Evolutionary conservation across 1,140 invertebrate species (phyloP), one percentile per base, ranked within the genome.

Genomic region (Zaprionus taronus): DNA sequence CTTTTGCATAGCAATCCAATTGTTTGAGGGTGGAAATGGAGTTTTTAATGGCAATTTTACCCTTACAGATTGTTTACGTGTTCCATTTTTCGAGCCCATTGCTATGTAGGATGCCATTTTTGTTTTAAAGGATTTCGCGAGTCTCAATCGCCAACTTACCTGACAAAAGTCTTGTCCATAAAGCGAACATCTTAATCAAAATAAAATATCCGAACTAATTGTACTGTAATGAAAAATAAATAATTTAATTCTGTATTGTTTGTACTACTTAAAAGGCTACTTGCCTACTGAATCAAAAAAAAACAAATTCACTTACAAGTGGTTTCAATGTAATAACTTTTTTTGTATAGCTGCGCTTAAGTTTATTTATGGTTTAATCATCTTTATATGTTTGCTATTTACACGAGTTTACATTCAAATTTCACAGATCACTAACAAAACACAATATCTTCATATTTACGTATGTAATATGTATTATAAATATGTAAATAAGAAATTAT

Each of bases 371-470:
- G 81, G 28, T 70, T 85, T 77, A 31, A 83, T 86, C 70, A 58
- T 73, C 34, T 58, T 82, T 69, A 70, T 81, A 80, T 80, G 55
- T 77, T 69, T 71, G 72, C 81, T 90, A 90, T 90, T 85, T 90
- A 90, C 85, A 90, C 38, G 79, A 91, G 73, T 90, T 90, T 89
- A 74, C 80, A 82, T 90, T 82, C 82, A 87, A 87, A 89, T 87
- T 81, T 84, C 65, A 81, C 78, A 73, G 74, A 76, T 89, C 70
- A 81, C 81, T 89, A 90, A 87, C 78, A 89, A 87, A 89, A 76
- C 61, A 76, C 61, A 76, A 76, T 61, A 72, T 63, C 24, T 60
- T 77, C 34, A 80, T 76, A 77, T 78, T 41, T 87, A 69, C 83
- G 65, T 53, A 67, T 67, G 64, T 31, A 56, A n/a, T 58, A 66